These are phyloP conservation scores for Agonopterix heracliana DNA, from an alignment of 2,888 invertebrate genomes.

Conservation along the genomic window DNA sequence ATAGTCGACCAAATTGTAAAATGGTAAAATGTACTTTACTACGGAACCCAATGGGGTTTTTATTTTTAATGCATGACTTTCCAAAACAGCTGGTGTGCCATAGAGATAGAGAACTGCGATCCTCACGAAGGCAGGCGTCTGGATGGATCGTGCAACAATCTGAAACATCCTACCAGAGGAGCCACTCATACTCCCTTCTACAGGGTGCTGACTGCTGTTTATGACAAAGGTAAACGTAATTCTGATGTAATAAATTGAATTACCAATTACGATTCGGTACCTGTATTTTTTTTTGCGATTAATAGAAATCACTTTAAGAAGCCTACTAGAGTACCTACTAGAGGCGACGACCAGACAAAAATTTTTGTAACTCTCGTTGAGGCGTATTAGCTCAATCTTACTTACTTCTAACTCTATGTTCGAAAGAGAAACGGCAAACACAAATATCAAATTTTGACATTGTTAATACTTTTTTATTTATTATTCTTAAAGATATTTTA, in stretches of 20 bases:
- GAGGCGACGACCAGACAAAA: too few species aligned
- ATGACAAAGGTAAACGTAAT: constrained; percentile 21
- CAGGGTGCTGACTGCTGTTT: constrained; percentile 28
- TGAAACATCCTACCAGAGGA: constrained; percentile 30
- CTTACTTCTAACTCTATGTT: too few species aligned
- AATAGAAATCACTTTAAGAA: not conserved
- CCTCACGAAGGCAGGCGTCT: constrained; percentile 31
- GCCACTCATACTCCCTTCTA: constrained; percentile 27
- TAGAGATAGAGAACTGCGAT: constrained; percentile 26
- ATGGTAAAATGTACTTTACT: not conserved
- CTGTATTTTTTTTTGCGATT: not conserved
- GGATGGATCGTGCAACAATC: constrained; percentile 42
- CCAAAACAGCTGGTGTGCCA: constrained; percentile 34
- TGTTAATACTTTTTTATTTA: too few species aligned
- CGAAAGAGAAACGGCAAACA: too few species aligned
- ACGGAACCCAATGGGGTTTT: not conserved
- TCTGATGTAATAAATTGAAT: too few species aligned
- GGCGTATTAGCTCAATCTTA: too few species aligned
- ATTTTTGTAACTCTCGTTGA: too few species aligned
- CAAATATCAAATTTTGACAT: too few species aligned
- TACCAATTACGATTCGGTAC: not conserved
- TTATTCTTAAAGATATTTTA: too few species aligned
- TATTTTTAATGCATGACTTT: not conserved
- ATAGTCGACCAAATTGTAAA: too few species aligned
- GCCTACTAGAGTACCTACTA: not conserved